Percentiles rank a stretch among this genome's conserved stretches.
Evolutionary conservation across 2,888 invertebrate genomes (phyloP).

Genomic region (Dioctria linearis): DNA sequence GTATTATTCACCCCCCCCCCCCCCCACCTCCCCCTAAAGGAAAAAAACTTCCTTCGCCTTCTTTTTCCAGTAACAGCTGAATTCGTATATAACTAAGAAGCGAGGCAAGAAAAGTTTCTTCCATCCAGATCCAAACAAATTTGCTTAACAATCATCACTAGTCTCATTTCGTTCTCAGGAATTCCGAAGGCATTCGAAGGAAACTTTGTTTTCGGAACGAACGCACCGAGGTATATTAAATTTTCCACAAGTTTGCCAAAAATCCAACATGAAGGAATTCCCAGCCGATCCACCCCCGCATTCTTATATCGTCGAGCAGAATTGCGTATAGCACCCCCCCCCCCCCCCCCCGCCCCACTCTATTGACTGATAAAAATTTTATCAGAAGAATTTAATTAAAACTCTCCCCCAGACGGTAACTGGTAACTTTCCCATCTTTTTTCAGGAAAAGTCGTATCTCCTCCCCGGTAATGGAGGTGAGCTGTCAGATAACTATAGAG

Average conservation of each 20-base stretch:
- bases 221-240: constrained; percentile 27
- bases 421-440: constrained; percentile 20
- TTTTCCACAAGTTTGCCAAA: constrained; percentile 23
- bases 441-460: neutral
- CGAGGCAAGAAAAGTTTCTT: constrained; percentile 3
- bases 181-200: constrained; percentile 13
- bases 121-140: constrained; percentile 12
- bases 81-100: neutral
- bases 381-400: constrained; percentile 47
- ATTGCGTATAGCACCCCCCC: neutral
- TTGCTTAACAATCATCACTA: constrained; percentile 38
- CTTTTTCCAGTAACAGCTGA: no score
- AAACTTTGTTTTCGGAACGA: constrained; percentile 28
- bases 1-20: no score
- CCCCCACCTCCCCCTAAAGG: no score
- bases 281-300: neutral
- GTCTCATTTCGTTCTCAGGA: constrained; percentile 22
- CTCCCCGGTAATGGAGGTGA: neutral
- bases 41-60: no score
- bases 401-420: constrained; percentile 34
- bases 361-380: constrained; percentile 35
- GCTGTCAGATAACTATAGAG: neutral
- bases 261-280: neutral
- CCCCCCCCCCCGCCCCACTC: neutral
- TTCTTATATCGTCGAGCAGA: neutral